These are phyloP conservation scores for Acanthurus leucopareius DNA, from an alignment of 2,797 vertebrate species.

Conservation along the genomic window DNA sequence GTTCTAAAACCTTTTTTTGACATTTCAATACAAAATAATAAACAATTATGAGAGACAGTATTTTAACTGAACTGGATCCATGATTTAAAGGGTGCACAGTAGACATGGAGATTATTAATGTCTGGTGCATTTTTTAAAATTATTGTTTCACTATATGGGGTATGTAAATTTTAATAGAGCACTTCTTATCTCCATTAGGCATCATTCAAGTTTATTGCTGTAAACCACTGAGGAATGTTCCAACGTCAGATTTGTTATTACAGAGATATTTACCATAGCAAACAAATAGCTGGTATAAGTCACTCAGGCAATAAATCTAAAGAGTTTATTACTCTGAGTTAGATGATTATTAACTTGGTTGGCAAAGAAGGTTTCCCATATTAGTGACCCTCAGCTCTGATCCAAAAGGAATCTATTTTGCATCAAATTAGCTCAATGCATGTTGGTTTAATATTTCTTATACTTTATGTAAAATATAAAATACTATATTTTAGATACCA, in stretches of 20 bases:
- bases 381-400: neutral
- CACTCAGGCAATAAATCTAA: neutral
- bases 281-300: neutral
- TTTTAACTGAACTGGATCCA: neutral
- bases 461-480: neutral
- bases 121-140: neutral
- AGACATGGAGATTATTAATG: neutral
- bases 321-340: neutral
- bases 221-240: neutral
- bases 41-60: neutral
- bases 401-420: neutral
- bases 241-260: neutral
- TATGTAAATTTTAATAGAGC: neutral
- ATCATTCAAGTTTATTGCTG: neutral
- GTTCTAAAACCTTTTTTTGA: neutral
- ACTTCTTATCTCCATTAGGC: neutral
- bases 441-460: neutral
- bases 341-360: neutral
- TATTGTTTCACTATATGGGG: neutral
- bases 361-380: neutral
- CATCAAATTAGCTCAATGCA: neutral
- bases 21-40: neutral
- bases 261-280: neutral
- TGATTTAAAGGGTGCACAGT: neutral
- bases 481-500: too few species aligned